Evolutionary conservation across 2,797 vertebrate genomes (phyloP), one percentile per base, ranked within the genome.

Genomic region (Manis pentadactyla): DNA sequence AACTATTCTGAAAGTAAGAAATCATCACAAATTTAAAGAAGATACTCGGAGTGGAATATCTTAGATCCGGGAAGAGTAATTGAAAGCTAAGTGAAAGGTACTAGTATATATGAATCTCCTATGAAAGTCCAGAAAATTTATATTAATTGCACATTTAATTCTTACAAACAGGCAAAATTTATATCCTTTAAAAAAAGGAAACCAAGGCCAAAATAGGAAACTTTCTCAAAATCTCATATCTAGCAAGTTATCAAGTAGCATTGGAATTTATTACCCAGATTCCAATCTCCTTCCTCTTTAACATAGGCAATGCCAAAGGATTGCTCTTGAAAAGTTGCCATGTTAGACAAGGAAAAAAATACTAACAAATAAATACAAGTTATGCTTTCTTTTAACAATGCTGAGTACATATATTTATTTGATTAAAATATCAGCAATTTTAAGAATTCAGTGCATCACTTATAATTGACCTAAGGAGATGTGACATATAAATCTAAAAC

Each of bases 21-120:
- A 81, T 83, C 12, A 15, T 63, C 51, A 74, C n/a, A 86, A 61
- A 66, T n/a, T 91, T 37, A 86, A 69, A 78, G 71, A 88, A 92
- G 73, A 83, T 46, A 49, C 12, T 84, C 31, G 81, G 55, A 85
- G 6, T 73, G 14, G 14, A 84, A 63, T 84, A 81, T 49, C 66
- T 71, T 42, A 53, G 91, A 49, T 68, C 69, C 82, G 13, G 57
- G 23, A 97, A 86, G 51, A 96, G 14, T 79, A 83, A 94, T 79
- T 87, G 53, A 90, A 94, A 31, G 51, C 9, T 49, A 75, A 93
- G 55, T 87, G 73, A 94, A 87, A 27, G 27, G 8, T 49, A 42
- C 4, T 23, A 49, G 88, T 17, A 14, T n/a, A 51, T 57, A 55
- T 92, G 23, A 93, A 71, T 77, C 31, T 51, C 66, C 39, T 90